A percentile compares a stretch with the other conserved stretches of the same genome.
phyloP scores from a whole-genome alignment of 2,797 vertebrate species.

The Pipistrellus kuhlii region DNA sequence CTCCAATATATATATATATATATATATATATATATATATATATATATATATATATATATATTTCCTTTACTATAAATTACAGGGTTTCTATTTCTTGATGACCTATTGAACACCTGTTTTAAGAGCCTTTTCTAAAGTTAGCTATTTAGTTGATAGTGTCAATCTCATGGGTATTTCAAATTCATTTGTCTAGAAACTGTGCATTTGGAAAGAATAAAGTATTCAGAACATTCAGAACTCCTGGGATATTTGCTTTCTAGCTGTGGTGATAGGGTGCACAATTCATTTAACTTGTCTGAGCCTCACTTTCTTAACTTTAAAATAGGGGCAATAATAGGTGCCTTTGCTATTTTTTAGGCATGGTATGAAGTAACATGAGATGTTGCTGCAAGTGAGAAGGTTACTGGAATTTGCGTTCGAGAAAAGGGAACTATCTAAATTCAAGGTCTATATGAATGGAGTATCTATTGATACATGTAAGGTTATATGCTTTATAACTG shows the following conservation, averaged over 20 bases:
- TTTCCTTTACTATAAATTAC: constrained; percentile 44
- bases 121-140: constrained; percentile 26
- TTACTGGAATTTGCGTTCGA: neutral
- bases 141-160: neutral
- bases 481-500: neutral
- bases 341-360: neutral
- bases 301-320: constrained; percentile 29
- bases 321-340: neutral
- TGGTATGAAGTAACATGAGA: neutral
- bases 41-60: no score
- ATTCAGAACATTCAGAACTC: neutral
- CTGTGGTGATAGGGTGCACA: neutral
- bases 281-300: constrained; percentile 23
- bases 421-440: neutral
- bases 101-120: neutral
- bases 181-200: neutral
- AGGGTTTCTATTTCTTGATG: constrained; percentile 9
- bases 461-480: neutral
- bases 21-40: no score
- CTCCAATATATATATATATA: no score
- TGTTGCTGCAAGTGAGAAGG: neutral
- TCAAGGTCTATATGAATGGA: neutral
- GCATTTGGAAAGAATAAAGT: neutral
- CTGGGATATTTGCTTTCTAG: constrained; percentile 30
- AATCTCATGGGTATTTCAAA: neutral